A percentile compares a stretch with the other conserved stretches of the same genome.
Conservation (phyloP, 2,113 vertebrate species). For the Myanophis thanlyinensis region DNA sequence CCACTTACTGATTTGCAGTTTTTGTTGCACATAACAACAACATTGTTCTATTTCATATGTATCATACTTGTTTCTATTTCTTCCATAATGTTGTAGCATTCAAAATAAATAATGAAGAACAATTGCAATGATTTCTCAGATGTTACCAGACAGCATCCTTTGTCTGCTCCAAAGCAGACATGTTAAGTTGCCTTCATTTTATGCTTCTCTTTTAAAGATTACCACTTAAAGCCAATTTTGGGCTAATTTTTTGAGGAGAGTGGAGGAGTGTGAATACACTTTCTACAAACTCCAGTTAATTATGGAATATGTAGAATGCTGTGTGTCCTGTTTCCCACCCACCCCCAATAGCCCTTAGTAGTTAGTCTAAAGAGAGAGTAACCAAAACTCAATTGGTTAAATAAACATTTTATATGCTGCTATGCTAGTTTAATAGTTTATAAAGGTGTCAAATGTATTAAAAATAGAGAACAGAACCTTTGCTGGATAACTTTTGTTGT, state of each 20-base stretch:
- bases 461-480: background rate
- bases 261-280: background rate
- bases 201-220: background rate
- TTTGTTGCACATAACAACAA: background rate
- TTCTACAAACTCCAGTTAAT: background rate
- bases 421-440: background rate
- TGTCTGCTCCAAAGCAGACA: background rate
- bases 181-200: background rate
- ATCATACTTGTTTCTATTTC: background rate
- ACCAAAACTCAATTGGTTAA: background rate
- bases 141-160: background rate
- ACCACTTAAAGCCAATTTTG: background rate
- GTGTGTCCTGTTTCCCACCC: background rate
- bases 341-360: background rate
- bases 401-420: background rate
- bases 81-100: background rate
- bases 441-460: background rate
- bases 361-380: background rate
- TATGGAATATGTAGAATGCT: background rate
- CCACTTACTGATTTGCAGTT: background rate
- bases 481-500: background rate
- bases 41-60: background rate
- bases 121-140: background rate
- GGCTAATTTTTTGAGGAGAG: background rate
- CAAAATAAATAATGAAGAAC: background rate